phyloP scores from a whole-genome alignment of 2,888 invertebrate species.

The Coenonympha arcania region DNA sequence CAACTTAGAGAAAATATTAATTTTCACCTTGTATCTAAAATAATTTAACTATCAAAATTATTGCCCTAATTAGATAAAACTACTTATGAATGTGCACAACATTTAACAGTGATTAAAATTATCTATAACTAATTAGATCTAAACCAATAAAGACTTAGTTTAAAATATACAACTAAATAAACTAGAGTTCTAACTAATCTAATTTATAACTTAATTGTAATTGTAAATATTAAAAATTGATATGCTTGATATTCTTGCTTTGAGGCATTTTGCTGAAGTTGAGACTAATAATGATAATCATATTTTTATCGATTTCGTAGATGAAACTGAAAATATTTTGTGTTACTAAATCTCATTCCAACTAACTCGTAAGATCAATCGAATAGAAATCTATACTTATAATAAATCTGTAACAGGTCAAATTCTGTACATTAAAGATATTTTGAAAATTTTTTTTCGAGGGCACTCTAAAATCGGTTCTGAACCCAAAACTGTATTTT shows the following conservation, averaged over 20 bases:
- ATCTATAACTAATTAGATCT: conserved; percentile 57
- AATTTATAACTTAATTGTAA: conserved; percentile 40
- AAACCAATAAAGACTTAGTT: conserved; percentile 53
- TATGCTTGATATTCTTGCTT: conserved; percentile 72
- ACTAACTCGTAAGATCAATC: too few species aligned
- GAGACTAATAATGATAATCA: neutral
- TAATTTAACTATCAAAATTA: conserved; percentile 48
- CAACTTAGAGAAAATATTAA: conserved; percentile 30
- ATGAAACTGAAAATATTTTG: too few species aligned
- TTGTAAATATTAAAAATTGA: conserved; percentile 44
- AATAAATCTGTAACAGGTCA: too few species aligned
- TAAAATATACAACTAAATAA: conserved; percentile 45
- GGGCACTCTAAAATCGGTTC: too few species aligned
- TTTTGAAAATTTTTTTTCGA: too few species aligned
- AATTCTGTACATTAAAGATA: too few species aligned
- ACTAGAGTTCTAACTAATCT: conserved; percentile 50
- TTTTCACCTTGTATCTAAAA: conserved; percentile 26
- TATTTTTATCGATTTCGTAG: too few species aligned
- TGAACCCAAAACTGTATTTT: too few species aligned
- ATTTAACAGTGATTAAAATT: conserved; percentile 74
- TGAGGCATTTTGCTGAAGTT: conserved; percentile 43
- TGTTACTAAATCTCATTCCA: too few species aligned
- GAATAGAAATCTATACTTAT: too few species aligned
- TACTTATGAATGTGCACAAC: conserved; percentile 71
- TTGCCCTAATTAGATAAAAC: conserved; percentile 61